Conservation (phyloP, 2,797 vertebrate genomes). For the Silurus aristotelis region DNA sequence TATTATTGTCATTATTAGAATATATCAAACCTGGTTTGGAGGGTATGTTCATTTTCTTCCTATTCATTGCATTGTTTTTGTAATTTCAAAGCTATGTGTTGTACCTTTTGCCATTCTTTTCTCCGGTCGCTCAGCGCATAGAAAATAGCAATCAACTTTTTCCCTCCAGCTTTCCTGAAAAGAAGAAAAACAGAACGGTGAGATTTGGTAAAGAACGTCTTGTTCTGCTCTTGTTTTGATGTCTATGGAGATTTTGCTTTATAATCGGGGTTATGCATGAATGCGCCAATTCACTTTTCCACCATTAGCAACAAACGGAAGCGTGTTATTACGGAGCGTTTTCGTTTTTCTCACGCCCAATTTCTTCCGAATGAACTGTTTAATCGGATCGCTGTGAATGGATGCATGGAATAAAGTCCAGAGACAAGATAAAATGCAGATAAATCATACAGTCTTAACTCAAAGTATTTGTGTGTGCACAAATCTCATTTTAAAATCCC, state of each 20-base stretch:
- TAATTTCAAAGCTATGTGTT: neutral
- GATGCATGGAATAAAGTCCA: constrained; percentile 10
- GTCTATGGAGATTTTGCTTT: neutral
- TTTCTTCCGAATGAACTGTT: neutral
- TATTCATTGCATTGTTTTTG: neutral
- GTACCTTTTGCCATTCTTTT: constrained; percentile 41
- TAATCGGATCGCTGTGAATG: constrained; percentile 16
- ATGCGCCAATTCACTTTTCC: constrained; percentile 6
- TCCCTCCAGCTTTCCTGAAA: constrained; percentile 34
- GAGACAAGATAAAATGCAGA: constrained; percentile 22
- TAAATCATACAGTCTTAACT: constrained; percentile 19
- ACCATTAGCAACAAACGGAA: constrained; percentile 16
- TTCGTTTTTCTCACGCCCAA: constrained; percentile 18
- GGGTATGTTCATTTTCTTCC: neutral
- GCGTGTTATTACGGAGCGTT: constrained; percentile 1
- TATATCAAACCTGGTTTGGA: neutral
- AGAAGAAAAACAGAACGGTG: constrained; percentile 29
- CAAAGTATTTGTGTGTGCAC: constrained; percentile 6
- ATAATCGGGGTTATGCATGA: constrained; percentile 20
- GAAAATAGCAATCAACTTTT: constrained; percentile 12
- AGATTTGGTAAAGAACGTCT: constrained; percentile 17
- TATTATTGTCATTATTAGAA: neutral
- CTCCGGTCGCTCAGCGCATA: neutral
- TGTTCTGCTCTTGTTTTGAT: constrained; percentile 18
- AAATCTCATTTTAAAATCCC: constrained; percentile 25